Base-by-base conservation (phyloP, 2,888 invertebrate genomes). In the Dichetophora obliterata region DNA sequence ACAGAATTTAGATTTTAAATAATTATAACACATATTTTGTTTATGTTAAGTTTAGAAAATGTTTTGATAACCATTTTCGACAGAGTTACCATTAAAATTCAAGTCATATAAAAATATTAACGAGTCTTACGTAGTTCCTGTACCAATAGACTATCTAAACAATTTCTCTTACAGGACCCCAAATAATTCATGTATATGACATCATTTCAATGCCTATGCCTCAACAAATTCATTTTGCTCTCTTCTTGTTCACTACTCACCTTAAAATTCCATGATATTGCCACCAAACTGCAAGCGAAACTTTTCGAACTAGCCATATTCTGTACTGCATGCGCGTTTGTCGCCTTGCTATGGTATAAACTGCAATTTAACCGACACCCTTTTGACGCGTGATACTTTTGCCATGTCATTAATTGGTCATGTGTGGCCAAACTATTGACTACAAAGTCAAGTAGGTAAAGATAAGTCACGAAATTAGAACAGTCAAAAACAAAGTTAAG, bases 281-380 rank as follows among this genome's bases (percentile, higher is more conserved):
- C 69, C 66, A 52, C 57, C 24, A 77, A 76, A 76, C 75, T 75
- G 73, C 75, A 77, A 72, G 72, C 72, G 65, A 73, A 77, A 77
- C 71, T 69, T 59, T 48, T n/a, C n/a, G 61, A 48, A 27, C 69
- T 74, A n/a, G 79, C 77, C 77, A 76, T 78, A 78, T 78, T 79
- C 79, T 77, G 77, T 77, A 78, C 79, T 14, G 22, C 14, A n/a
- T 52, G 27, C 19, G 1, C 31, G 59, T 75, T n/a, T 78, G 78
- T 79, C 79, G 78, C 80, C 80, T 74, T 81, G 80, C 79, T 80
- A 80, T 78, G 80, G 78, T 78, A 77, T 79, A 76, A 79, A 78
- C 75, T 77, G 79, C 80, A 80, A 80, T 79, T 81, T 77, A 75
- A 77, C 77, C 76, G 79, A 78, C 78, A 79, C 79, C 73, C 54